Conservation (phyloP, 2,113 vertebrate species). For the western clawed frog (Xenopus tropicalis) region UCB_Xtro_10.0 CM004447.2:144007001-144007500, state of each 20-base stretch:
- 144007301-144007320: slow-evolving; percentile 54
- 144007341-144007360: slow-evolving; percentile 71
- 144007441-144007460: slow-evolving; percentile 59
- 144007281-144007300: slow-evolving; percentile 2
- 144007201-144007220: neutral
- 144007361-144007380: slow-evolving; percentile 78
- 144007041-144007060: slow-evolving; percentile 63
- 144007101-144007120: slow-evolving; percentile 61
- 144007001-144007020: slow-evolving; percentile 73
- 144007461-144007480: slow-evolving; percentile 70
- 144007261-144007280: neutral
- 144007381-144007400: slow-evolving; percentile 72
- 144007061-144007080: slow-evolving; percentile 72
- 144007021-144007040: slow-evolving; percentile 51
- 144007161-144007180: slow-evolving; percentile 25
- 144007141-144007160: slow-evolving; percentile 57
- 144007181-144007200: slow-evolving; percentile 28
- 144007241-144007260: neutral
- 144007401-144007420: slow-evolving; percentile 70
- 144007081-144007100: slow-evolving; percentile 61
- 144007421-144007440: slow-evolving; percentile 71
- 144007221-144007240: neutral
- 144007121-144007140: slow-evolving; percentile 68
- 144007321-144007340: slow-evolving; percentile 59
- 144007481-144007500: slow-evolving; percentile 71